Evolutionary conservation across 2,797 vertebrate species (phyloP), one percentile per base, ranked within the genome.

Genomic region (Merluccius polli): DNA sequence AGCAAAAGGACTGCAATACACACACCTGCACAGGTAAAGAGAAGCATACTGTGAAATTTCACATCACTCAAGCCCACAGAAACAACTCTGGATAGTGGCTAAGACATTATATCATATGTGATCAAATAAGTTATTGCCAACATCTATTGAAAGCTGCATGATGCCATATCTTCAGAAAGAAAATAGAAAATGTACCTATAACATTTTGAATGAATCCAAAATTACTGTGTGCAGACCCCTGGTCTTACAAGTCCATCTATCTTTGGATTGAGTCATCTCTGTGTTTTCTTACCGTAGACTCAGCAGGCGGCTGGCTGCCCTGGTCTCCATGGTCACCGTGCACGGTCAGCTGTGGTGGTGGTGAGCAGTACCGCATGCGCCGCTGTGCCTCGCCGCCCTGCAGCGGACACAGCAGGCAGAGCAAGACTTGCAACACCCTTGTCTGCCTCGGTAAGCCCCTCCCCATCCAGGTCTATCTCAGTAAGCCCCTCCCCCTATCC

Each of bases 271-370:
- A 21, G 32, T 31, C 24, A 12, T 69, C 67, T 33, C 70, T 71
- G 18, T 71, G 70, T 71, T 30, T 12, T 74, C 68, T 71, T 4
- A 12, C 32, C 27, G 9, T 83, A 96, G 95, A 94, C 73, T 81
- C 86, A 0, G 85, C 31, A 1, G 88, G 85, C 0, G 88, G 81
- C 0, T 92, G 91, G 91, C 72, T 83, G 36, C 77, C 84, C 0
- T 96, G 96, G 97, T 94, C 95, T 0, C 85, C 82, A 3, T 97
- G 96, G 97, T 93, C 93, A 0, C 32, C 70, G 12, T 97, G 97
- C 80, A 95, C 95, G 0, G 94, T 95, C 21, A 95, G 92, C 36
- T 98, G 97, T 2, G 96, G 97, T 0, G 97, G 96, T 10, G 96
- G 97, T 0, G 94, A 96, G 83, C 96, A 96, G 88, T 85, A 90